These are phyloP conservation scores for Cydia splendana DNA, from an alignment of 1,140 invertebrate genomes.

Conservation along the genomic window DNA sequence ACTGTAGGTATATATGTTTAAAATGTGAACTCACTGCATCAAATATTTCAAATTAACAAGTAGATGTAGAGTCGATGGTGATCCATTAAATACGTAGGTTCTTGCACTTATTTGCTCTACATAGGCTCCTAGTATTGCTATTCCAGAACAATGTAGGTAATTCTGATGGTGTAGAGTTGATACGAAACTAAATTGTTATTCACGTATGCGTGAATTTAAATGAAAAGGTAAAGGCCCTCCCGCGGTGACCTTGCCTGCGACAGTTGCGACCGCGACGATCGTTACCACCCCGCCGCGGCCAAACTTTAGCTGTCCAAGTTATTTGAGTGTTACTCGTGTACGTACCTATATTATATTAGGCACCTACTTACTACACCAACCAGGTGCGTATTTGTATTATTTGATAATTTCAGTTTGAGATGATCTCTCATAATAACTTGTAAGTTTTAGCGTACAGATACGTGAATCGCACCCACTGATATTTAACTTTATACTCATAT, in stretches of 20 bases:
- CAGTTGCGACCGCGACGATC: constrained; percentile 34
- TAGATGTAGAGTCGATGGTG: background rate
- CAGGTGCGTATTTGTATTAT: background rate
- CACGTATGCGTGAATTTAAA: constrained; percentile 40
- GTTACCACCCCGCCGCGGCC: constrained; percentile 37
- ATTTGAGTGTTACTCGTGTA: background rate
- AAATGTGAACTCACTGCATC: background rate
- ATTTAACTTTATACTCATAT: background rate
- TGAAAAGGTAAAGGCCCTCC: constrained; percentile 41
- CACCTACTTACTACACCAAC: background rate
- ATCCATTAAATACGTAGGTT: background rate
- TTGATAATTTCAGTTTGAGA: background rate
- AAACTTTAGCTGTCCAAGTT: constrained; percentile 7
- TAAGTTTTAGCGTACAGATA: background rate
- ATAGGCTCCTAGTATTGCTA: background rate
- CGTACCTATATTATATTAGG: too few relatives aligned
- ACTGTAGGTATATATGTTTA: background rate
- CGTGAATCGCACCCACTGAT: background rate
- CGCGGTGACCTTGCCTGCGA: constrained; percentile 39
- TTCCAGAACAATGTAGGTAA: constrained; percentile 29
- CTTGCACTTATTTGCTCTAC: constrained; percentile 10
- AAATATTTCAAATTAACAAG: background rate
- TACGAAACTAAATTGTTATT: constrained; percentile 34
- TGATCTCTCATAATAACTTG: background rate
- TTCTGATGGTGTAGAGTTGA: constrained; percentile 33